These are phyloP conservation scores for Melanotaenia duboulayi DNA, from an alignment of 2,113 vertebrate species.

Conservation along the genomic window DNA sequence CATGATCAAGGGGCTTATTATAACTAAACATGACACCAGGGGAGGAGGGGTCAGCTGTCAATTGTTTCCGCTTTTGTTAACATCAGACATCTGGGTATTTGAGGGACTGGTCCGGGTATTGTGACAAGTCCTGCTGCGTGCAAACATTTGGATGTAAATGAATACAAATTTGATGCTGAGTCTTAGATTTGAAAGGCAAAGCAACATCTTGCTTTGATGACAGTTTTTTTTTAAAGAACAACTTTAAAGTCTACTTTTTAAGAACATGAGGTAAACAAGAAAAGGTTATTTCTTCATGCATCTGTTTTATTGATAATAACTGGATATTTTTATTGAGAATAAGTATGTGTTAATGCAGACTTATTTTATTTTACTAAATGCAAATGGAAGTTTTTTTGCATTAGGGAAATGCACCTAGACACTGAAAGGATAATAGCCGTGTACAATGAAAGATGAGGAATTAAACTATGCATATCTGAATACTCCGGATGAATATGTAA, in stretches of 20 bases:
- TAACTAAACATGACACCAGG: constrained; percentile 60
- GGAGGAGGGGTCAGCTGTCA: constrained; percentile 59
- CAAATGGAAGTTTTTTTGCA: constrained; percentile 72
- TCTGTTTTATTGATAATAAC: not conserved
- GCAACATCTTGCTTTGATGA: not conserved
- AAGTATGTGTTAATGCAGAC: not conserved
- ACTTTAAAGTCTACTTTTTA: not conserved
- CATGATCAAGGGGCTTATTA: constrained; percentile 60
- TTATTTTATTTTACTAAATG: constrained; percentile 39
- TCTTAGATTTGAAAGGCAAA: constrained; percentile 71
- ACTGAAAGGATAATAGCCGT: not conserved
- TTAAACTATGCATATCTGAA: too few relatives aligned
- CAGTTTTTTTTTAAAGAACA: not conserved
- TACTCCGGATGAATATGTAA: not conserved
- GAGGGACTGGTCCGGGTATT: constrained; percentile 2
- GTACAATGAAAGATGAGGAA: not conserved
- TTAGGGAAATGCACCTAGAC: constrained; percentile 60
- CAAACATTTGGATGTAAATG: constrained; percentile 54
- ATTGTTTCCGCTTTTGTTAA: constrained; percentile 33
- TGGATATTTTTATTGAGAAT: not conserved
- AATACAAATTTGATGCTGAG: constrained; percentile 16
- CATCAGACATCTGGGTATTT: constrained; percentile 17
- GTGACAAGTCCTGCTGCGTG: not conserved
- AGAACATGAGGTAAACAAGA: not conserved
- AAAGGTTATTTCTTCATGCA: not conserved